Conservation (phyloP, 2,113 vertebrate genomes). For the Sciurus niger region DNA sequence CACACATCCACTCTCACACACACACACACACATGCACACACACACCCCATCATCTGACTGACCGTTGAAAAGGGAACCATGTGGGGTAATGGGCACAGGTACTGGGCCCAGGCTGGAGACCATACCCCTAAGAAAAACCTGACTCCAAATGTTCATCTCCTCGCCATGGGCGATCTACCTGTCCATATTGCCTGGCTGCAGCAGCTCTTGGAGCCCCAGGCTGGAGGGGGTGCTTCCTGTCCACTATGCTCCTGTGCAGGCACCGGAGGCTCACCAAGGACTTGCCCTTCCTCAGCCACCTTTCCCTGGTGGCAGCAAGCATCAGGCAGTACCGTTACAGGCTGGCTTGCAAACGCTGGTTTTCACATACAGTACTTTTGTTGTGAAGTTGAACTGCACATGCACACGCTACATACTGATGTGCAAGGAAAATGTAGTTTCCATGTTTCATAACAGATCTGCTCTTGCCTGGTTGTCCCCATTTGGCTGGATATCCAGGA, state of each 20-base stretch:
- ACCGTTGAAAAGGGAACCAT: not conserved
- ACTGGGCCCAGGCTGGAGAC: not conserved
- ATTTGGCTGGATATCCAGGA: not conserved
- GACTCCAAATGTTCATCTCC: not conserved
- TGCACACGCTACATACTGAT: not conserved
- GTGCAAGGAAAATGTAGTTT: not conserved
- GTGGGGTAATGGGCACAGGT: not conserved
- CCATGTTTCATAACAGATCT: not conserved
- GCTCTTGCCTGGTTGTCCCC: not conserved
- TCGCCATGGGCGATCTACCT: not conserved
- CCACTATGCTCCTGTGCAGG: not conserved
- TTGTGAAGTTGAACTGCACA: not conserved
- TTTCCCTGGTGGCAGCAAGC: not conserved
- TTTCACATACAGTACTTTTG: not conserved
- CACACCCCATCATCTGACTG: not conserved
- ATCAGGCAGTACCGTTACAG: not conserved
- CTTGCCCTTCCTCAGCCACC: not conserved
- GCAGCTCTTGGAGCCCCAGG: not conserved
- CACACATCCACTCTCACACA: not conserved
- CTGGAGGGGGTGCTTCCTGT: not conserved
- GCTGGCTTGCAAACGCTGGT: not conserved
- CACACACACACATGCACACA: rapidly evolving
- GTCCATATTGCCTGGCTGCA: not conserved
- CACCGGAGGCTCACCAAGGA: not conserved
- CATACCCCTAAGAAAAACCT: not conserved